A percentile compares a stretch with the other conserved stretches of the same genome.
Evolutionary conservation across 2,797 vertebrate genomes (phyloP).

Genomic region (Siniperca scherzeri): DNA sequence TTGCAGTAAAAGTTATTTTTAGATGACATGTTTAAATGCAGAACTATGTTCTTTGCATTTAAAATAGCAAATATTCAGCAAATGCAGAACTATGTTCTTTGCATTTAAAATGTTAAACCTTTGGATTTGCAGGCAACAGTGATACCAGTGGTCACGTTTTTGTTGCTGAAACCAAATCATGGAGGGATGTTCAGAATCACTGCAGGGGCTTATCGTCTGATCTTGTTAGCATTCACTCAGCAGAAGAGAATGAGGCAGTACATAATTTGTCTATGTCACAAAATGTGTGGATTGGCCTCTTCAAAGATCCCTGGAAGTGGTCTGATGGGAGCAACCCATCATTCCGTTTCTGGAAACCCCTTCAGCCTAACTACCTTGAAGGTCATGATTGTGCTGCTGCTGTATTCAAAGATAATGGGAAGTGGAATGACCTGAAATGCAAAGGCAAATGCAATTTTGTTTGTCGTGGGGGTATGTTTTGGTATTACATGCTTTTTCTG

Average conservation of each 20-base stretch:
- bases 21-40: neutral
- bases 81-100: neutral
- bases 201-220: constrained; percentile 70
- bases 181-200: constrained; percentile 71
- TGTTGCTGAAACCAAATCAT: constrained; percentile 62
- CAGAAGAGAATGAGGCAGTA: constrained; percentile 64
- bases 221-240: constrained; percentile 69
- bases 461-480: constrained; percentile 73
- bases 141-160: constrained; percentile 38
- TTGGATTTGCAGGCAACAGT: constrained; percentile 43
- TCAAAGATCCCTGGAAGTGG: constrained; percentile 82
- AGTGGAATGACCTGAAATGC: constrained; percentile 73
- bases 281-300: constrained; percentile 79
- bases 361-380: constrained; percentile 23
- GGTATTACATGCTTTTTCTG: constrained; percentile 1
- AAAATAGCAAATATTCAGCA: too few species aligned
- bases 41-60: neutral
- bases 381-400: constrained; percentile 60
- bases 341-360: constrained; percentile 72
- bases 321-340: constrained; percentile 76
- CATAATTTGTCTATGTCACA: constrained; percentile 28
- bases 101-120: constrained; percentile 7
- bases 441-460: constrained; percentile 31
- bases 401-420: constrained; percentile 45
- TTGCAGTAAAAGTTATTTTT: neutral